Evolutionary conservation across 2,113 vertebrate genomes (phyloP), one percentile per base, ranked within the genome.

Genomic region (Prionailurus bengalensis): DNA sequence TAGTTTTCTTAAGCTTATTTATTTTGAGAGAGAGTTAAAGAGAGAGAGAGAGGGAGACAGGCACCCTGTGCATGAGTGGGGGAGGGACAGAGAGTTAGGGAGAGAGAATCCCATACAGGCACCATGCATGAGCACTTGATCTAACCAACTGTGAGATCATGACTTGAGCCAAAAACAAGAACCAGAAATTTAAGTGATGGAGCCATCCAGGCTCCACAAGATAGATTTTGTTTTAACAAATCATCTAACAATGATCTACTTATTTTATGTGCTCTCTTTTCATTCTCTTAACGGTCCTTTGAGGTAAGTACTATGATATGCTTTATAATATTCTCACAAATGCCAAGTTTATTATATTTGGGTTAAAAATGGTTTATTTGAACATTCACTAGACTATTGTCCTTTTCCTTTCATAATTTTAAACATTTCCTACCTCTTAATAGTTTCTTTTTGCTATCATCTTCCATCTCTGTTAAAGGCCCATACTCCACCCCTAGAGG

Each of bases 401-500:
- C 27, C 65, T 73, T 70, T 73, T 45, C 42, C 31, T 14, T 53
- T 13, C 33, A 39, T 55, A 27, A 53, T 23, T 39, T 29, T 7
- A 53, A 73, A 61, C 5, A 61, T 79, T 79, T 63, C 12, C 17
- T 73, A 16, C 7, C 2, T 4, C 17, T 36, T 33, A 31, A 25
- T 48, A 7, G 16, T 45, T 39, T 25, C 71, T 36, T 74, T 71
- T 55, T 55, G 17, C 27, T 65, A 39, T 16, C 7, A 42, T 12
- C n/a, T 19, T 53, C 10, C 12, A 23, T 65, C 21, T 58, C 68
- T n/a, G 11, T 73, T 31, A 27, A 66, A 66, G 45, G 4, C 21
- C 4, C 9, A n/a, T 21, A 25, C 1, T 76, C 42, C 13, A 29
- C 13, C 19, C 58, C 1, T 33, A 3, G 13, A 36, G 4, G 0